A percentile compares a stretch with the other conserved stretches of the same genome.
These are phyloP conservation scores for Sebastes variabilis DNA, from an alignment of 2,797 vertebrate genomes.

Conservation along the genomic window DNA sequence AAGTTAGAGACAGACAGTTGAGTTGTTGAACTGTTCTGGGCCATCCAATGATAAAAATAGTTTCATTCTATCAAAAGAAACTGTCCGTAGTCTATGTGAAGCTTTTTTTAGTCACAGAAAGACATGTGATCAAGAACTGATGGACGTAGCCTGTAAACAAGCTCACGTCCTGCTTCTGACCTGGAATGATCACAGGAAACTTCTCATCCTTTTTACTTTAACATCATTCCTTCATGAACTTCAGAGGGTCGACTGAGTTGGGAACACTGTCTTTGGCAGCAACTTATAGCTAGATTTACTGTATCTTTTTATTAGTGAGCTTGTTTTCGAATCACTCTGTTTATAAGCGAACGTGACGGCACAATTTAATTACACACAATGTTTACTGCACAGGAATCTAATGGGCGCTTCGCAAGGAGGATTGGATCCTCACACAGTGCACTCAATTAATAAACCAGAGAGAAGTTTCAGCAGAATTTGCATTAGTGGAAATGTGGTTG, in stretches of 20 bases:
- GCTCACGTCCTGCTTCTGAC: background rate
- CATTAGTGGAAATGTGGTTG: background rate
- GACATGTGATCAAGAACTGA: background rate
- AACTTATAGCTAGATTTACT: constrained; percentile 6
- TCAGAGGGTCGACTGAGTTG: background rate
- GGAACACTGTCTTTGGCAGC: background rate
- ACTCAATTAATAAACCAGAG: constrained; percentile 31
- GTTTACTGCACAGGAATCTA: constrained; percentile 34
- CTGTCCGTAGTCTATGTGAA: background rate
- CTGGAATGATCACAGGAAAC: background rate
- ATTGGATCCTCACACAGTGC: background rate
- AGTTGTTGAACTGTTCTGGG: background rate
- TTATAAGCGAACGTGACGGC: constrained; percentile 5
- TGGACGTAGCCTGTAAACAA: background rate
- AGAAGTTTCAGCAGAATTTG: constrained; percentile 24
- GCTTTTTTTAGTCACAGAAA: constrained; percentile 6
- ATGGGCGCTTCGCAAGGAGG: background rate
- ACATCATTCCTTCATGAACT: background rate
- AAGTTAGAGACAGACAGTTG: background rate
- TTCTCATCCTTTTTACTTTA: background rate
- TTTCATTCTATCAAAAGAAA: background rate
- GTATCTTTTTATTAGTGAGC: constrained; percentile 11
- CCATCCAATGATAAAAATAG: constrained; percentile 3
- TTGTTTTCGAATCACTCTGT: constrained; percentile 8
- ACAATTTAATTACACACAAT: constrained; percentile 30